Base-by-base conservation (phyloP, 2,797 vertebrate genomes). In the Syngnathus rostellatus region DNA sequence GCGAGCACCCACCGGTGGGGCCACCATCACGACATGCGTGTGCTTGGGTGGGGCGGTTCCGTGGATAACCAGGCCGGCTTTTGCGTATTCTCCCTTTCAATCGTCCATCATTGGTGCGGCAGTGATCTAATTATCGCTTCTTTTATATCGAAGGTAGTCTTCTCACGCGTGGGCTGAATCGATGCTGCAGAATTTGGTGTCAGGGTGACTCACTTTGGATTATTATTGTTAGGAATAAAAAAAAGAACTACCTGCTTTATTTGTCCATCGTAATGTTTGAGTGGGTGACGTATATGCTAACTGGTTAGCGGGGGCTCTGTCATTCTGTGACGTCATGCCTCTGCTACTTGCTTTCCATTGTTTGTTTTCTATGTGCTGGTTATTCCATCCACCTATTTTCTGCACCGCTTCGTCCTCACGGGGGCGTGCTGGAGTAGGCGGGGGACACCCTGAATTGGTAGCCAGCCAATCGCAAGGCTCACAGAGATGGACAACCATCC, bases 11-110 rank as follows among this genome's bases (percentile, higher is more conserved):
- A 1, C 51, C 37, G 25, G 21, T 3, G 8, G 23, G 25, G 12
- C 8, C 41, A 21, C 19, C 6, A 19, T 19, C 6, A 10, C 68
- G 57, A 45, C 57, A 64, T 1, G 65, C 2, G 16, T 37, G 51
- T 9, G 73, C 54, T 66, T 83, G 85, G 87, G 87, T 78, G 85
- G 83, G 87, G 87, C 80, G 31, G 66, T 76, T 65, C 40, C 48
- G 70, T 76, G 64, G 1, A 70, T 59, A 55, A 63, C 1, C 58
- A 4, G 31, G 58, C 68, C 66, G 64, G 48, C 38, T 58, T 46
- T 39, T 16, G 16, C 19, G 45, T 8, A 8, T 6, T 9, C 19
- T n/a, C 19, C 19, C 59, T 61, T 59, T 60, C 5, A 68, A 31
- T 59, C 11, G 48, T 50, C 25, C 14, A 38, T 17, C 23, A 6